phyloP scores from a whole-genome alignment of 2,797 vertebrate genomes.

The Smutsia gigantea region DNA sequence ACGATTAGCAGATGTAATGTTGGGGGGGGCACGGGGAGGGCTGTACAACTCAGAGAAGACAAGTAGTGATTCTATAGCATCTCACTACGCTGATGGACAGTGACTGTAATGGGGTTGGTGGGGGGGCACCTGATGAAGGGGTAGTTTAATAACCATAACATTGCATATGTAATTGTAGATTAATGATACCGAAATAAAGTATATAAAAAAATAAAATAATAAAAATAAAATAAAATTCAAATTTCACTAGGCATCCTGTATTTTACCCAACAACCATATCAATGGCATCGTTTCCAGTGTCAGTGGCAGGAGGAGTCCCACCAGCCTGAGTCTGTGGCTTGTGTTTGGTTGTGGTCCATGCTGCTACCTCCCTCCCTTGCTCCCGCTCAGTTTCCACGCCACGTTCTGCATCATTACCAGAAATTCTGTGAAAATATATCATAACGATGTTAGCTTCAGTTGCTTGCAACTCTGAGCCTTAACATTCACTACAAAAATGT shows the following conservation, averaged over 20 bases:
- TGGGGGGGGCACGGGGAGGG: no score
- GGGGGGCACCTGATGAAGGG: no score
- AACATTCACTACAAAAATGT: neutral
- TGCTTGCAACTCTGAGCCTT: neutral
- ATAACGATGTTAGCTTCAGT: neutral
- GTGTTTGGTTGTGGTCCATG: neutral
- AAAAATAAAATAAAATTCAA: no score
- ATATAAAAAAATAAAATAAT: no score
- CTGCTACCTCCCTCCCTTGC: neutral
- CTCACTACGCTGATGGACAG: no score
- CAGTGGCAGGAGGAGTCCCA: neutral
- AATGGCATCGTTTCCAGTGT: neutral
- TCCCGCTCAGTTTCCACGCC: conserved; percentile 20
- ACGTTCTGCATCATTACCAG: neutral
- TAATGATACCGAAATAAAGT: no score
- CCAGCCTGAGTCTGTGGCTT: neutral
- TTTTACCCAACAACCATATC: neutral
- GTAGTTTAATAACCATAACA: no score
- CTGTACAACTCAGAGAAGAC: no score
- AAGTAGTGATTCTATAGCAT: no score
- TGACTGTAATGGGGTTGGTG: no score
- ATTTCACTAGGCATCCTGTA: neutral
- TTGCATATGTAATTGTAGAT: no score
- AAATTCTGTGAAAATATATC: neutral
- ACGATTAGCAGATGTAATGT: no score